Evolutionary conservation across 2,113 vertebrate genomes (phyloP).

Genomic region (Guaruba guarouba): DNA sequence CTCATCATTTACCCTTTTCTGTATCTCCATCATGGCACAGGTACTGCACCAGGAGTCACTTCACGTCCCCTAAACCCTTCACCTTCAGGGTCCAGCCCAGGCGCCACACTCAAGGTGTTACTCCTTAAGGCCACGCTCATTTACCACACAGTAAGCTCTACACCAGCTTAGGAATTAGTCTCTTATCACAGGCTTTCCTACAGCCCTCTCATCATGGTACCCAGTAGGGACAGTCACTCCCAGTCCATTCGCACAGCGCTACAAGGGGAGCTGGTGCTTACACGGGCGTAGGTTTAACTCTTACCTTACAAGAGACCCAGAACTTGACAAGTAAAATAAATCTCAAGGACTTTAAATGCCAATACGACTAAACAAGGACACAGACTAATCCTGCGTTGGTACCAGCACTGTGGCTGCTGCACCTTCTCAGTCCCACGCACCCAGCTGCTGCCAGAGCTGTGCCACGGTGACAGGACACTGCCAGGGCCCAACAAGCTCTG

Average conservation of each 20-base stretch:
- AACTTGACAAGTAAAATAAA: background rate
- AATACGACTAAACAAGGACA: background rate
- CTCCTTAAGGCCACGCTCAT: background rate
- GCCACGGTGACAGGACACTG: too few relatives aligned
- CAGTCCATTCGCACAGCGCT: background rate
- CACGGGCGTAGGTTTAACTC: background rate
- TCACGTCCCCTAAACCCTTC: too few relatives aligned
- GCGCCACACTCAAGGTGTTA: background rate
- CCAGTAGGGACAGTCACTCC: background rate
- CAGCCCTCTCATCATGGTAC: background rate
- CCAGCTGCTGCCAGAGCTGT: background rate
- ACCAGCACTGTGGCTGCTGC: background rate
- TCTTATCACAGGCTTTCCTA: background rate
- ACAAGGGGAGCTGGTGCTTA: background rate
- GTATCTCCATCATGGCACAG: background rate
- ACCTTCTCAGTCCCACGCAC: background rate
- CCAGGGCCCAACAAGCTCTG: accelerated
- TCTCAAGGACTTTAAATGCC: background rate
- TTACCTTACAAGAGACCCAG: background rate
- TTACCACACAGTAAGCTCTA: background rate
- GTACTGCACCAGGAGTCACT: background rate
- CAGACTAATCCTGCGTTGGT: background rate
- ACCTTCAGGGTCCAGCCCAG: accelerated
- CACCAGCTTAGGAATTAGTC: background rate
- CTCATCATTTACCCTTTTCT: background rate